Evolutionary conservation across 2,888 invertebrate species (phyloP), one percentile per base, ranked within the genome.

Genomic region (Branchinecta sandiegonensis): DNA sequence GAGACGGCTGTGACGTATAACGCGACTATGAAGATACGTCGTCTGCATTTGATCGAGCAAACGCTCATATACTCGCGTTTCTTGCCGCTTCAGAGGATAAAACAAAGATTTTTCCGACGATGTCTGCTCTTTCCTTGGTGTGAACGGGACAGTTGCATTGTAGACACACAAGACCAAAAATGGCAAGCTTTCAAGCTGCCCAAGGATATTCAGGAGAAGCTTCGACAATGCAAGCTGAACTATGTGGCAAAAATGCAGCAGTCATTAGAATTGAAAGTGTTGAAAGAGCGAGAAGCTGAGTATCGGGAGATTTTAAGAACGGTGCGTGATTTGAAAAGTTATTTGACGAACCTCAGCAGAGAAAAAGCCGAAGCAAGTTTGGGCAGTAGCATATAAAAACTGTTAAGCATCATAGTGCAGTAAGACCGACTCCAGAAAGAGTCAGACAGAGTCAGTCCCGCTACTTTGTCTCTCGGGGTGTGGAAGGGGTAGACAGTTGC

Each of bases 1-100:
- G 90, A 90, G 80, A 90, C 90, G 0, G 90, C 90, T 0, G 90
- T 56, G 11, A 23, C 63, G 8, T 56, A 56, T 56, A n/a, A 56
- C 10, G 23, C 63, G 8, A 23, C 63, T 56, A 56, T 56, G 63
- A n/a, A 23, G 23, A 56, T 56, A 56, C 63, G 63, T 17, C n/a
- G 63, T 17, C 63, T 56, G 23, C 63, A 56, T 56, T n/a, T 56
- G 14, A 56, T 56, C n/a, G 63, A 56, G 10, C 12, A 56, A 10
- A 23, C 63, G n/a, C 23, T 56, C n/a, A 10, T 56, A 56, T 56
- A 56, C 23, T 56, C 63, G 8, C n/a, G 63, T 9, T 56, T 56
- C 63, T 10, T 17, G 14, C 23, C 14, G 63, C 63, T 56, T 9
- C 14, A 56, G 10, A n/a, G 23, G 63, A 10, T 56, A n/a, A 56